These are phyloP conservation scores for Hemichromis elongatus DNA, from an alignment of 2,113 vertebrate species.

Conservation along the genomic window DNA sequence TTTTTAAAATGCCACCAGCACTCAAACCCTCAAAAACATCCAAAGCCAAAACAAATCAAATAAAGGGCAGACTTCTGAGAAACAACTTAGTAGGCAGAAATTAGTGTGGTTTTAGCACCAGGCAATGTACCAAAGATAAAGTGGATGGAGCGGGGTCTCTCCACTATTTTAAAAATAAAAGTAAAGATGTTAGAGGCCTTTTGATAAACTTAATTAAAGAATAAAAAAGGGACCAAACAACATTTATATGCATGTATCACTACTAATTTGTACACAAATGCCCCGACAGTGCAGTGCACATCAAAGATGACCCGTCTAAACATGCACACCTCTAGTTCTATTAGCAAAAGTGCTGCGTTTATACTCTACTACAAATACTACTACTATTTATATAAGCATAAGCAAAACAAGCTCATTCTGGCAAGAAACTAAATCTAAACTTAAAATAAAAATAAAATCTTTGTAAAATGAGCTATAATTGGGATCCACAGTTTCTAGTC, in stretches of 20 bases:
- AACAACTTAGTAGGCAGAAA: neutral
- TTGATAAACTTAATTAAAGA: neutral
- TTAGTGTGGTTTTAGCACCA: neutral
- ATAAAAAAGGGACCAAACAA: neutral
- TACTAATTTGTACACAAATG: neutral
- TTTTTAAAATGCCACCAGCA: neutral
- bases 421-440: neutral
- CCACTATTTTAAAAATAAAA: neutral
- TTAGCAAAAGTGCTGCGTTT: neutral
- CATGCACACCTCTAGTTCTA: neutral
- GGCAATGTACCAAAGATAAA: neutral
- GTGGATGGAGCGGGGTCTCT: neutral
- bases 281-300: neutral
- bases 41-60: neutral
- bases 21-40: neutral
- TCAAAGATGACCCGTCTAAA: neutral
- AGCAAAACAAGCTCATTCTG: neutral
- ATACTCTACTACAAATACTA: neutral
- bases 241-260: neutral
- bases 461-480: neutral
- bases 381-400: neutral
- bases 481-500: neutral
- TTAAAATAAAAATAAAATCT: neutral
- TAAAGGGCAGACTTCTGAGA: neutral
- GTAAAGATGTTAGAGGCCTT: neutral